Evolutionary conservation across 2,113 vertebrate genomes (phyloP), one percentile per base, ranked within the genome.

Genomic region (Leptosomus discolor): DNA sequence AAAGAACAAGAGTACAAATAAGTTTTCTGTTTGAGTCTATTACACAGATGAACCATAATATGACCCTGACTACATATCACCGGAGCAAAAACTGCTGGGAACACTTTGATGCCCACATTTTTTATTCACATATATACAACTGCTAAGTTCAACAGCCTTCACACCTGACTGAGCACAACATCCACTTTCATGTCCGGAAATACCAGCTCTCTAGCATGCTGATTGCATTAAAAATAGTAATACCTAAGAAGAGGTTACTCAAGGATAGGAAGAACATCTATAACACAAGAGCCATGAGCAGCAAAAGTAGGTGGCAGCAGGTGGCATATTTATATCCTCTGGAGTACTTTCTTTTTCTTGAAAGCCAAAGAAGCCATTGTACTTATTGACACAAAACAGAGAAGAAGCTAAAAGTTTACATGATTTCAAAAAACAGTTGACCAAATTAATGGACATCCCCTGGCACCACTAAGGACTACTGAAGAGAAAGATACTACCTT

Each of bases 391-490:
- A 80, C 6, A 43, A 77, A 74, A 29, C 9, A 48, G 32, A 83
- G 34, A 67, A 37, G 19, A 48, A 53, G 50, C 4, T 54, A 26
- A 13, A 92, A 61, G 6, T 53, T 61, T 23, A 37, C 9, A 32
- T 9, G 6, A 73, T 22, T 27, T 41, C 4, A 41, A 61, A 88
- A 84, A 26, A 37, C 0, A 12, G 5, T 34, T 75, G 67, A 54
- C 51, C 3, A 90, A 80, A 80, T 48, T 83, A 61, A n/a, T 70
- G 50, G 29, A 32, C 22, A 89, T 15, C 3, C 12, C 4, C 15
- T 1, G 1, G 4, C 8, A 17, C 12, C 3, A 7, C 29, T 46
- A 37, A 46, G 19, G 4, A 2, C 54, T 83, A 5, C 29, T 77
- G 10, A 51, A 69, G 8, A 30, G 22, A 82, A 85, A 71, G 24